Base-by-base conservation (phyloP, 2,888 invertebrate genomes). In the Nephrotoma guestfalica region DNA sequence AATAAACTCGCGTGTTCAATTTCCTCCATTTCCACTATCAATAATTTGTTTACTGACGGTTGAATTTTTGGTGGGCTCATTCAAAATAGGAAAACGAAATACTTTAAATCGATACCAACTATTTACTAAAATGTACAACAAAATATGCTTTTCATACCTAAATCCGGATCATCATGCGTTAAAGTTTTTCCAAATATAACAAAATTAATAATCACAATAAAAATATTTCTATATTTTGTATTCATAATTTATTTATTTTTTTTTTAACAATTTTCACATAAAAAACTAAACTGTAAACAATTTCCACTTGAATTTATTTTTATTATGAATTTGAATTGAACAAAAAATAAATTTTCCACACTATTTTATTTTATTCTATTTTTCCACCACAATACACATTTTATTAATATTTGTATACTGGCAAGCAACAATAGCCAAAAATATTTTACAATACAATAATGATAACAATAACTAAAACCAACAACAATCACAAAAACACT, bases 141-240 rank as follows among this genome's bases (percentile, higher is more conserved):
- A 30, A 30, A 30, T 2, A 30, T 30, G 30, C 30, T 30, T 30
- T 30, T 13, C 47, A 41, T 84, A 84, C 84, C 84, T 84, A 84
- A 84, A 84, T 41, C 42, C 15, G 84, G 42, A 42, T 84, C 84
- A 84, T 84, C 84, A 41, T 84, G 84, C 15, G 84, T 84, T 84
- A 84, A 42, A 41, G 84, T 84, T 84, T 84, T 41, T 84, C 84
- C 84, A 84, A 84, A 84, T 41, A 84, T 84, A 84, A 84, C 84
- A 84, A 41, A 84, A 84, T 84, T 84, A 41, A 84, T 84, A 41
- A 84, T 84, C 84, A 84, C 42, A 84, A 84, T 84, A 41, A 84
- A 84, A 41, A 84, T 84, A 84, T 84, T 84, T 41, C 41, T 84
- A 84, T 41, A 84, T 84, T 42, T 84, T 42, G 42, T 18, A 84